A percentile compares a stretch with the other conserved stretches of the same genome.
Conservation (phyloP, 2,113 vertebrate genomes). For the Panthera uncia region DNA sequence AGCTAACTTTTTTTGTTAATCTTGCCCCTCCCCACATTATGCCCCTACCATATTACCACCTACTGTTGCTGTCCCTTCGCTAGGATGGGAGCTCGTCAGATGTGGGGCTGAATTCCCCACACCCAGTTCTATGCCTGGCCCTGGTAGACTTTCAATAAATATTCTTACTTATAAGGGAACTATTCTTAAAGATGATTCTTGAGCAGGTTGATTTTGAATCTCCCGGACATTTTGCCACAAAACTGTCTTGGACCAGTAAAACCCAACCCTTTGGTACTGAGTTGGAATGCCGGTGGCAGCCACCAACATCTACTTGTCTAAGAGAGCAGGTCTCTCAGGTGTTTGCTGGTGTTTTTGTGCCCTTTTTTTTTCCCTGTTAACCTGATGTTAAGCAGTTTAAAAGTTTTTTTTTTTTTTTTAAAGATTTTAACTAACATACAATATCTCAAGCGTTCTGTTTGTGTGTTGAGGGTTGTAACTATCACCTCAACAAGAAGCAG, state of each 20-base stretch:
- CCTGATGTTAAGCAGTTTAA: neutral
- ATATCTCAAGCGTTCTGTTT: neutral
- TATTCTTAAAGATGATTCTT: neutral
- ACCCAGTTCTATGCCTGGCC: neutral
- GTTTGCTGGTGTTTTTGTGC: neutral
- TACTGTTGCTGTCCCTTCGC: neutral
- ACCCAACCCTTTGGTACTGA: neutral
- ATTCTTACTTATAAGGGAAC: neutral
- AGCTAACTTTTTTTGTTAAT: neutral
- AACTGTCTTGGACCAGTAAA: neutral
- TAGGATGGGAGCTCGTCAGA: neutral
- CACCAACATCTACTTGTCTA: neutral
- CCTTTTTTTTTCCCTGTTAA: neutral
- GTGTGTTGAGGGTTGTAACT: neutral
- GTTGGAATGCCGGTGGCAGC: neutral
- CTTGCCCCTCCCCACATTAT: neutral
- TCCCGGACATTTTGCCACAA: neutral
- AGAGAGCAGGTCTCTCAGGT: neutral
- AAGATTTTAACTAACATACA: neutral
- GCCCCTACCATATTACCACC: no score
- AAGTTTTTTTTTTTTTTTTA: neutral
- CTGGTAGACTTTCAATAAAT: neutral
- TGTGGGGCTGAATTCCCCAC: neutral
- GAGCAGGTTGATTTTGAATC: conserved; percentile 19
- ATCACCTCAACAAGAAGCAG: neutral